Percentiles rank a stretch among this genome's conserved stretches.
Evolutionary conservation across 1,140 invertebrate genomes (phyloP).

Genomic region (Anoplolepis gracilipes): DNA sequence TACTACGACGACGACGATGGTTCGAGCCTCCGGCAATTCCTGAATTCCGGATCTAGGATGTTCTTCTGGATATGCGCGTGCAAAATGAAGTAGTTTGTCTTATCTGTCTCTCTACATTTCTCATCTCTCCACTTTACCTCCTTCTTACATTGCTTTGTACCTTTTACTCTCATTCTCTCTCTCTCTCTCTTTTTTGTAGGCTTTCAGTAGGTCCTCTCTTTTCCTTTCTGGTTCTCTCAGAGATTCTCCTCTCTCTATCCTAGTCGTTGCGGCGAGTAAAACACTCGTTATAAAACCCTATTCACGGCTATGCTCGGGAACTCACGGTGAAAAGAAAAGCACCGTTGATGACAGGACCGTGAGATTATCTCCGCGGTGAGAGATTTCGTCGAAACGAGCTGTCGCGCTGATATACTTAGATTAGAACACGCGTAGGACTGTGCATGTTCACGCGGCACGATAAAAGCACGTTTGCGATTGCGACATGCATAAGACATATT

Average conservation of each 20-base stretch:
- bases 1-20: neutral
- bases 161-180: neutral
- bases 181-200: neutral
- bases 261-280: slow-evolving; percentile 53
- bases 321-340: slow-evolving; percentile 38
- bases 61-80: slow-evolving; percentile 57
- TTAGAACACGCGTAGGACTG: slow-evolving; percentile 10
- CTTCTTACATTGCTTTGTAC: neutral
- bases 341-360: slow-evolving; percentile 36
- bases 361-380: slow-evolving; percentile 12
- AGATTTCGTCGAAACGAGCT: slow-evolving; percentile 30
- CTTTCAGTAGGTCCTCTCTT: neutral
- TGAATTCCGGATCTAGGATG: slow-evolving; percentile 60
- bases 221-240: slow-evolving; percentile 22
- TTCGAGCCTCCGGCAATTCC: slow-evolving; percentile 59
- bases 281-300: slow-evolving; percentile 41
- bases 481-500: slow-evolving; percentile 1
- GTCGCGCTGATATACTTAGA: slow-evolving; percentile 24
- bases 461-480: neutral
- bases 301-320: slow-evolving; percentile 48
- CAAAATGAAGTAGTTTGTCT: slow-evolving; percentile 60
- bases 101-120: slow-evolving; percentile 65
- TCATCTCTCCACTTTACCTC: slow-evolving; percentile 57
- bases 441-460: slow-evolving; percentile 14
- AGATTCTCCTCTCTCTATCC: slow-evolving; percentile 1